Conservation (phyloP, 1,140 invertebrate genomes). For the Cherax destructor region DNA sequence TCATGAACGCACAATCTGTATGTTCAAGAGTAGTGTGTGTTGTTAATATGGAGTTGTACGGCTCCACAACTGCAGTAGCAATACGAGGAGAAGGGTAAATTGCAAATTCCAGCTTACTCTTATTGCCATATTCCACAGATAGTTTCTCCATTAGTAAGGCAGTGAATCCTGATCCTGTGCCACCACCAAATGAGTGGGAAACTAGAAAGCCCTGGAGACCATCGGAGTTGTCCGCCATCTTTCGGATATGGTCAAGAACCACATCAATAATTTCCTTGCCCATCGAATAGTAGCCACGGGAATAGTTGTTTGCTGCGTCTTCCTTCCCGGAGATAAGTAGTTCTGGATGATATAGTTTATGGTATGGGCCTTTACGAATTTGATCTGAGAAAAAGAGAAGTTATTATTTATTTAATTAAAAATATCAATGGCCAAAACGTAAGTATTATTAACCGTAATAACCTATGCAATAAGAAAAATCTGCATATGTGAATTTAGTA, state of each 20-base stretch:
- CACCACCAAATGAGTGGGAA: constrained; percentile 39
- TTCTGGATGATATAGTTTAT: neutral
- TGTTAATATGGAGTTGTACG: neutral
- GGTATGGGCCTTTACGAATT: constrained; percentile 1
- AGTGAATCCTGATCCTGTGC: constrained; percentile 45
- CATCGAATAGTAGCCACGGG: neutral
- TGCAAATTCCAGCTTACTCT: neutral
- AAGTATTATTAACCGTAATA: too few species aligned
- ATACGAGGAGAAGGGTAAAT: neutral
- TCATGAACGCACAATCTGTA: neutral
- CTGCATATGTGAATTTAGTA: too few species aligned
- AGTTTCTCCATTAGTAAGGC: constrained; percentile 21
- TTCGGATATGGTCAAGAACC: neutral
- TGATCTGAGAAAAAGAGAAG: constrained; percentile 1
- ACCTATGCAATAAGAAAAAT: too few species aligned
- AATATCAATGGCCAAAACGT: too few species aligned
- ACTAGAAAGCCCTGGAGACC: constrained; percentile 32
- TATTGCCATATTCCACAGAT: constrained; percentile 19
- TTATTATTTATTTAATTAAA: neutral
- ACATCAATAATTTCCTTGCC: neutral
- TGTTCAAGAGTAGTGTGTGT: neutral
- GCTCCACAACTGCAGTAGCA: neutral
- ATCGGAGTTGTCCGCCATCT: neutral
- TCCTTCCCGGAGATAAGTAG: neutral
- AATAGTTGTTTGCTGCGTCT: constrained; percentile 14